Evolutionary conservation across 2,113 vertebrate genomes (phyloP), one percentile per base, ranked within the genome.

Genomic region (Burhinus bistriatus): DNA sequence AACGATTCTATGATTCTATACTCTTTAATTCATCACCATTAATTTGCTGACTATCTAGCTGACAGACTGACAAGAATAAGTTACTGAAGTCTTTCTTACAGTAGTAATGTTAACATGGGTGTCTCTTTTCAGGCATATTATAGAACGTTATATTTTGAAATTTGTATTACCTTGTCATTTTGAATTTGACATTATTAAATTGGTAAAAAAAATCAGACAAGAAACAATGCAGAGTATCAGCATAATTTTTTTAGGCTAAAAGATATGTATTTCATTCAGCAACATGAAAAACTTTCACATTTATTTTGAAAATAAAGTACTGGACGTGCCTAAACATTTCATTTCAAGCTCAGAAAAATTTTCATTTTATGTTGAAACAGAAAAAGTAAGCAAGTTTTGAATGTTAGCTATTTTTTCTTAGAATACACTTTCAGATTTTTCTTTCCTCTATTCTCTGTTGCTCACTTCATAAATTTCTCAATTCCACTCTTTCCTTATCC

Each of bases 41-140:
- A 38, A 57, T 13, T 7, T 44, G 30, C 16, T 72, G 18, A 44
- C 25, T 78, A 7, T 42, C 29, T 51, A 65, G 12, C 23, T 70
- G 34, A 13, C 40, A 55, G 17, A 47, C 23, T 27, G 58, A 38
- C 8, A 68, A 54, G 38, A 81, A 44, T 49, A 47, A 26, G 3
- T 71, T 58, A 34, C 25, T 66, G 0, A 0, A 44, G 30, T 40
- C 8, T 52, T 87, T 83, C 25, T 66, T 61, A 54, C 10, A 44
- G 2, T 44, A 19, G 2, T 58, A 21, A 51, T n/a, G 36, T 70
- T 59, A 55, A 38, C 1, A 0, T n/a, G 22, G 6, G 5, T 77
- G 12, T 66, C 40, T 59, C 9, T 78, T 78, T 77, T 49, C 29
- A 75, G 55, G 19, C 14, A 40, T 59, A 22, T 20, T 59, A 11